Base-by-base conservation (phyloP, 2,888 invertebrate genomes). In the Dimorphilus gyrociliatus region DNA sequence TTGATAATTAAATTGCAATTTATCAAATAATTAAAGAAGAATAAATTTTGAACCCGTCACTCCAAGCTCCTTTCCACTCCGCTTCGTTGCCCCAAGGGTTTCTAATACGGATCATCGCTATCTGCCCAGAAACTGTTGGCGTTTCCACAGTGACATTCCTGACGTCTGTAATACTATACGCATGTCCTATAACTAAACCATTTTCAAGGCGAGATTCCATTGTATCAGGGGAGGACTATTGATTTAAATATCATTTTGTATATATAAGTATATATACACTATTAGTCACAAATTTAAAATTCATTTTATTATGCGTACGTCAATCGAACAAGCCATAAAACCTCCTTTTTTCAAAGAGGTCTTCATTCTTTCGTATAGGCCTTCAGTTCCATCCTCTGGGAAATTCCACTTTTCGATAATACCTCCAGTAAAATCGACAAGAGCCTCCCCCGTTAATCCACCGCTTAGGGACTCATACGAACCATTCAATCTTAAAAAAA, bases 81-180 rank as follows among this genome's bases (percentile, higher is more conserved):
- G 78, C 75, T 53, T 84, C 81, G 57, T 88, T 86, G 8, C 88
- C 88, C 88, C 88, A 88, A 0, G 88, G 86, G 68, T 90, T 90
- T 29, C 86, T 65, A 45, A 88, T 70, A 13, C 88, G 70, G 36
- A 90, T 69, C 37, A 50, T 38, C 3, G 58, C 57, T 19, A 61
- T 53, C 33, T 51, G 46, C 6, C 61, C 60, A 17, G 42, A 33
- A 19, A 50, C 41, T 16, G 46, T 36, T 1, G 53, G 42, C 2
- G 59, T 57, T 36, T 48, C 37, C 12, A 60, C 53, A n/a, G n/a
- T n/a, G n/a, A 65, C 61, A 49, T 77, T 72, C 47, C 77, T 74
- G 35, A 46, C 42, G 18, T 40, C 41, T 17, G 48, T 48, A 23
- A 48, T 37, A 26, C 42, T 43, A 40, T 50, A 50, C 19, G 48